phyloP scores from a whole-genome alignment of 2,888 invertebrate genomes.

The Atethmia centrago region DNA sequence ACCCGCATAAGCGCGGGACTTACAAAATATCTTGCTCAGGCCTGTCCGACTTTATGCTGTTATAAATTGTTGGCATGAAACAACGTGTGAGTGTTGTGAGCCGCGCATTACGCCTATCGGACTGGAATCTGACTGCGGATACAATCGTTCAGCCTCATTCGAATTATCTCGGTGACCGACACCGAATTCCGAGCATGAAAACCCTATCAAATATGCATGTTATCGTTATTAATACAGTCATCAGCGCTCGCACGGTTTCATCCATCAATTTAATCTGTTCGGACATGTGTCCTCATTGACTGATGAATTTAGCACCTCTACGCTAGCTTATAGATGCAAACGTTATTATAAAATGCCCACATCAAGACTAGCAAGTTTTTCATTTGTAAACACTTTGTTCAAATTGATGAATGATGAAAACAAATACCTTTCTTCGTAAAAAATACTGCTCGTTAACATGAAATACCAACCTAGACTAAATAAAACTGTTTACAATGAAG shows the following conservation, averaged over 20 bases:
- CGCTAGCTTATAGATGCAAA: conserved; percentile 22
- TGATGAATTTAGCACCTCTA: conserved; percentile 48
- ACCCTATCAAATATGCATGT: conserved; percentile 73
- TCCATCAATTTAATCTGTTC: conserved; percentile 52
- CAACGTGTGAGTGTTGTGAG: conserved; percentile 71
- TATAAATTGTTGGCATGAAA: conserved; percentile 79
- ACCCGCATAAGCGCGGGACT: conserved; percentile 70
- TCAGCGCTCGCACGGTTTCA: conserved; percentile 46
- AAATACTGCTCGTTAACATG: neutral
- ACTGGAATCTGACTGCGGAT: conserved; percentile 76
- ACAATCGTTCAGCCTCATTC: conserved; percentile 78
- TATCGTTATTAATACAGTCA: conserved; percentile 62
- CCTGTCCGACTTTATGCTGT: conserved; percentile 74
- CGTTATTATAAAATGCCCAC: conserved; percentile 9
- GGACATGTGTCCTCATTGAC: conserved; percentile 29
- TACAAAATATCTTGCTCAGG: conserved; percentile 74
- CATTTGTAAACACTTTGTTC: neutral
- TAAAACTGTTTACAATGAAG: conserved; percentile 16
- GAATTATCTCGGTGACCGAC: conserved; percentile 80
- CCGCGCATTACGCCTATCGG: conserved; percentile 73
- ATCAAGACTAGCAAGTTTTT: neutral
- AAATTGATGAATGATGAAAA: neutral
- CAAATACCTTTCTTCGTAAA: neutral
- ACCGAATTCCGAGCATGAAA: conserved; percentile 76
- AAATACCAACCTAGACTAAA: neutral